These are phyloP conservation scores for Erithacus rubecula DNA, from an alignment of 2,797 vertebrate genomes.

Conservation along the genomic window DNA sequence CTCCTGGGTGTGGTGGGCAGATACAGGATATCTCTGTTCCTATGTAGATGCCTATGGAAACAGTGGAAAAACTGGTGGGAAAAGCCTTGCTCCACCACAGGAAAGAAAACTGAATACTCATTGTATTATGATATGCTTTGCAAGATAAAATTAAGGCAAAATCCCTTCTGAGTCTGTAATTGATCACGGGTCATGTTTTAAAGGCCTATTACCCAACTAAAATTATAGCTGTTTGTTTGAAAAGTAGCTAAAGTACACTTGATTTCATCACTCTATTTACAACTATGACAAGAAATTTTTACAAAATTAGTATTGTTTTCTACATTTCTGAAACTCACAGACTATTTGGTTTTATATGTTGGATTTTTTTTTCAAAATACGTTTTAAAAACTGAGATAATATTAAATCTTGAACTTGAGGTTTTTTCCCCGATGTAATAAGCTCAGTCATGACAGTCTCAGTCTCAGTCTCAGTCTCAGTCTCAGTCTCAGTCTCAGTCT, in stretches of 20 bases:
- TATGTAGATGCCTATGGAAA: fast-evolving
- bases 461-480: too few species aligned
- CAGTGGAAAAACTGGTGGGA: not conserved
- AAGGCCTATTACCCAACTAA: not conserved
- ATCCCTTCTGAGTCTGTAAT: not conserved
- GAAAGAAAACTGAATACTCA: not conserved
- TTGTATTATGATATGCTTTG: not conserved
- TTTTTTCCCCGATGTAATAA: not conserved
- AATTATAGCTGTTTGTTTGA: not conserved
- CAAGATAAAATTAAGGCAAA: not conserved
- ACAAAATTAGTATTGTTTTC: not conserved
- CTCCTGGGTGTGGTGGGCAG: not conserved
- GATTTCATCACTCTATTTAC: not conserved
- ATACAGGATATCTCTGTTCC: not conserved
- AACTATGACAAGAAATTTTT: not conserved
- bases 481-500: too few species aligned
- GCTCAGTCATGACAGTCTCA: too few species aligned
- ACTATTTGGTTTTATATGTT: not conserved
- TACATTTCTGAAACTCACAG: not conserved
- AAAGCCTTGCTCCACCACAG: not conserved
- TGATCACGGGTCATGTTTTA: not conserved
- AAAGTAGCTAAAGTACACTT: not conserved
- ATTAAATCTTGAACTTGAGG: not conserved
- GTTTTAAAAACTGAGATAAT: not conserved
- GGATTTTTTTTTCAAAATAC: not conserved